Conservation (phyloP, 2,113 vertebrate species). For the Calyptomena viridis region DNA sequence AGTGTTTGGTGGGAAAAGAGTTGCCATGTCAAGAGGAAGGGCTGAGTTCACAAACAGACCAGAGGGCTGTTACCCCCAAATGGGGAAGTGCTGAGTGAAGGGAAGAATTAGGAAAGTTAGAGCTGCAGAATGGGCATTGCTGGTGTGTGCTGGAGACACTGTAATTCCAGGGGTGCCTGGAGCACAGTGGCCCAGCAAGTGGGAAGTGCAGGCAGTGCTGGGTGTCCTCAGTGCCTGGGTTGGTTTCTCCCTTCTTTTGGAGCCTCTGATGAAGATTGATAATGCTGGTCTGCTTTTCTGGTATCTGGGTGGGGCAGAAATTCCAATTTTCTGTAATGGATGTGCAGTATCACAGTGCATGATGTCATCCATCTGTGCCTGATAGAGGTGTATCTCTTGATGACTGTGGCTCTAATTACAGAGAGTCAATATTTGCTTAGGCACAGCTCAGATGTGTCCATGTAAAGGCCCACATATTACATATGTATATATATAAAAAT, state of each 20-base stretch:
- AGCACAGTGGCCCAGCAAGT: accelerated
- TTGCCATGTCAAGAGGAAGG: not conserved
- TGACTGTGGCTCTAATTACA: not conserved
- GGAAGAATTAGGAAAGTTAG: not conserved
- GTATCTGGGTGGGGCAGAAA: not conserved
- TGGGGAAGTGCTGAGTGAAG: not conserved
- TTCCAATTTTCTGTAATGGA: accelerated
- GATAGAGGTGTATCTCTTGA: not conserved
- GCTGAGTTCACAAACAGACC: not conserved
- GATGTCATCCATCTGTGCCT: not conserved
- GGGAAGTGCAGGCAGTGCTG: not conserved
- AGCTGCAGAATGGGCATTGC: not conserved
- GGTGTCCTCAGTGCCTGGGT: not conserved
- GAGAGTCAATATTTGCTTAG: not conserved
- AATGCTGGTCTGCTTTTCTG: not conserved
- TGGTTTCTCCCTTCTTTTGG: not conserved
- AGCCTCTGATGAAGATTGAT: not conserved
- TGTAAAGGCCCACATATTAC: no score
- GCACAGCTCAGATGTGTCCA: not conserved
- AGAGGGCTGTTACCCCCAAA: not conserved
- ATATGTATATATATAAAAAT: no score
- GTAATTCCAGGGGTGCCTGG: not conserved
- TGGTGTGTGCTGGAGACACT: not conserved
- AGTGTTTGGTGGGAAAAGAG: not conserved
- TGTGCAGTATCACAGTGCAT: not conserved